Conservation (phyloP, 2,797 vertebrate genomes). For the Sardinella longiceps region DNA sequence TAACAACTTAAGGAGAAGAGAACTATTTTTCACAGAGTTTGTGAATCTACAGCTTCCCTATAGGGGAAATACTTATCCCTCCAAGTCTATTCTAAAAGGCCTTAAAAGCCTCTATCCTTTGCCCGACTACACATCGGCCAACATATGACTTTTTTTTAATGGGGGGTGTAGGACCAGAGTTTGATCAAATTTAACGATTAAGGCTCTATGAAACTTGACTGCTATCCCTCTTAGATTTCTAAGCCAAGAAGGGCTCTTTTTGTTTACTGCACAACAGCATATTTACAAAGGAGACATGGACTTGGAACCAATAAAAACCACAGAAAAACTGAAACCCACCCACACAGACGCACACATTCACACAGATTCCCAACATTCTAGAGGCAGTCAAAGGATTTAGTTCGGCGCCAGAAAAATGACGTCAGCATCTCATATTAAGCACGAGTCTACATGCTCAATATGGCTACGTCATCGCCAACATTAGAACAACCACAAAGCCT, state of each 20-base stretch:
- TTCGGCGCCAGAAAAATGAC: background rate
- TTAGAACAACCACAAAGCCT: background rate
- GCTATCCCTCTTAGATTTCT: conserved; percentile 76
- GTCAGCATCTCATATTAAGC: background rate
- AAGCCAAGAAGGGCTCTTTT: conserved; percentile 61
- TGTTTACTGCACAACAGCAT: conserved; percentile 69
- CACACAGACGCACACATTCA: conserved; percentile 21
- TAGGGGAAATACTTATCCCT: background rate
- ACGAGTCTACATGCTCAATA: background rate
- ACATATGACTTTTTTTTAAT: background rate
- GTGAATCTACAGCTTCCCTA: background rate
- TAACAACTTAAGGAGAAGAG: background rate
- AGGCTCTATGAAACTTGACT: conserved; percentile 71
- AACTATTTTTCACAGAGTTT: background rate
- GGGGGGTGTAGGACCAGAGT: conserved; percentile 60
- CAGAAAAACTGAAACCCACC: conserved; percentile 22
- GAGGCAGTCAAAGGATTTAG: background rate
- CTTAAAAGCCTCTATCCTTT: background rate
- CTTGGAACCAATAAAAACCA: conserved; percentile 47
- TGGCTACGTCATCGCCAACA: background rate
- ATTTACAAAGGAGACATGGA: conserved; percentile 76
- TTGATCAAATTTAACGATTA: conserved; percentile 68
- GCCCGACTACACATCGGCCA: background rate
- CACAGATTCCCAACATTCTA: conserved; percentile 10
- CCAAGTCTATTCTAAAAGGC: background rate